Evolutionary conservation across 2,888 invertebrate species (phyloP).

Genomic region (Adelphocoris suturalis): DNA sequence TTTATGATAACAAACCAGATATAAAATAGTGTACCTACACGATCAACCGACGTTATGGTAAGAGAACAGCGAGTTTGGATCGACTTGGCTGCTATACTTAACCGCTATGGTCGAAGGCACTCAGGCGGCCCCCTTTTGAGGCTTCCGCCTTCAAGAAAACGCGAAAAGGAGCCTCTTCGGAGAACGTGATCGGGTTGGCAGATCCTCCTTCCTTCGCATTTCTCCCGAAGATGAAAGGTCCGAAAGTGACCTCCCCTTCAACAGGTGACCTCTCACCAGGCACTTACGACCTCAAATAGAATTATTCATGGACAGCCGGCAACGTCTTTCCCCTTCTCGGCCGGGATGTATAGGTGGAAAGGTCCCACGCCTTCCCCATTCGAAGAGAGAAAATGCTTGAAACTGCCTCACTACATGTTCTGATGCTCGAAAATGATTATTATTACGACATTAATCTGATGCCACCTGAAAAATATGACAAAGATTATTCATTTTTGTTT

Average conservation of each 20-base stretch:
- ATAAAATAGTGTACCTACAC: too few species aligned
- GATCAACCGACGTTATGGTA: too few species aligned
- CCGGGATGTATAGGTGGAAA: not conserved
- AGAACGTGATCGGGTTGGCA: slow-evolving; percentile 46
- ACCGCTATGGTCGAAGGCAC: not conserved
- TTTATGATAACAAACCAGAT: too few species aligned
- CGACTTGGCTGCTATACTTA: not conserved
- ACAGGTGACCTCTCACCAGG: slow-evolving; percentile 50
- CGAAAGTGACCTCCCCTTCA: slow-evolving; percentile 51
- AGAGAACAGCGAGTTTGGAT: not conserved
- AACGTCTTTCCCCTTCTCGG: slow-evolving; percentile 1
- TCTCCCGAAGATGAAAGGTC: slow-evolving; percentile 48
- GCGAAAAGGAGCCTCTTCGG: slow-evolving; percentile 13
- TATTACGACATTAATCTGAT: too few species aligned
- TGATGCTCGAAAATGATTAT: too few species aligned
- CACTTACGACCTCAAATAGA: slow-evolving; percentile 55
- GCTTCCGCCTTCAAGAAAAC: slow-evolving; percentile 36
- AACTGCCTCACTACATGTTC: too few species aligned
- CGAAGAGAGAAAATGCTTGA: not conserved
- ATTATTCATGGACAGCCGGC: slow-evolving; percentile 47
- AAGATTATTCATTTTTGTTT: too few species aligned
- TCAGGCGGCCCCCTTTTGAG: slow-evolving; percentile 16
- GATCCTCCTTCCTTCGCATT: not conserved
- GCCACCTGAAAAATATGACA: too few species aligned
- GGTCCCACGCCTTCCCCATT: not conserved